phyloP scores from a whole-genome alignment of 1,140 invertebrate species.

The Drosophila sulfurigaster region DNA sequence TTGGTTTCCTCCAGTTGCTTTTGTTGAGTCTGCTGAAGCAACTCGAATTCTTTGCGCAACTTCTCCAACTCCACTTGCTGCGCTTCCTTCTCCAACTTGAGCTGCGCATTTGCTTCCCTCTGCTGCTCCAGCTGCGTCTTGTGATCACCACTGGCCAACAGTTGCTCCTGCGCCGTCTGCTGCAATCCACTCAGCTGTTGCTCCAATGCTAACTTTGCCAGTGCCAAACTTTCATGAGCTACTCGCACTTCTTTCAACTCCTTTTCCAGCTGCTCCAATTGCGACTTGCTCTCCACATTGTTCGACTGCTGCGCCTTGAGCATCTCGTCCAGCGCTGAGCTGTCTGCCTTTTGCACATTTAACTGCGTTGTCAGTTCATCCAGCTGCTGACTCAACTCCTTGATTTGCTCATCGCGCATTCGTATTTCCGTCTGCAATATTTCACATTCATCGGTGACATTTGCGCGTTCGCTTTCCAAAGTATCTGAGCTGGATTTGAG shows the following conservation, averaged over 20 bases:
- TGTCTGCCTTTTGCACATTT: conserved; percentile 79
- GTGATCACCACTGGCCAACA: conserved; percentile 6
- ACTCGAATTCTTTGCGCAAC: conserved; percentile 21
- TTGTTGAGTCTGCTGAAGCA: neutral
- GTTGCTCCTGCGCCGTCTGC: conserved; percentile 38
- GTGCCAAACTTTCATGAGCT: conserved; percentile 44
- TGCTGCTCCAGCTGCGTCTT: conserved; percentile 17
- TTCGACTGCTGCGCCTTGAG: conserved; percentile 54
- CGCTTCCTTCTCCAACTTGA: conserved; percentile 4
- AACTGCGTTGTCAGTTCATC: conserved; percentile 78
- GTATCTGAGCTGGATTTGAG: conserved; percentile 48
- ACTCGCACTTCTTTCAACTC: conserved; percentile 33
- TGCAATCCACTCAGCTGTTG: conserved; percentile 59
- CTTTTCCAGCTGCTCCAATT: conserved; percentile 37
- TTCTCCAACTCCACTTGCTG: neutral
- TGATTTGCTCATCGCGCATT: conserved; percentile 66
- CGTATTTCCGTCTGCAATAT: conserved; percentile 69
- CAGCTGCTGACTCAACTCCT: conserved; percentile 59
- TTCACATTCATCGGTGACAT: conserved; percentile 64
- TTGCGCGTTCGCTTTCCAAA: conserved; percentile 62
- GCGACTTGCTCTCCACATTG: conserved; percentile 21
- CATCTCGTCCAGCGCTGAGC: conserved; percentile 79
- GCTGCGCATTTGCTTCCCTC: conserved; percentile 23
- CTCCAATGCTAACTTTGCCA: conserved; percentile 74
- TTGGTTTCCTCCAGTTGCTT: conserved; percentile 6